phyloP scores from a whole-genome alignment of 2,888 invertebrate species.

The Arenicola marina region DNA sequence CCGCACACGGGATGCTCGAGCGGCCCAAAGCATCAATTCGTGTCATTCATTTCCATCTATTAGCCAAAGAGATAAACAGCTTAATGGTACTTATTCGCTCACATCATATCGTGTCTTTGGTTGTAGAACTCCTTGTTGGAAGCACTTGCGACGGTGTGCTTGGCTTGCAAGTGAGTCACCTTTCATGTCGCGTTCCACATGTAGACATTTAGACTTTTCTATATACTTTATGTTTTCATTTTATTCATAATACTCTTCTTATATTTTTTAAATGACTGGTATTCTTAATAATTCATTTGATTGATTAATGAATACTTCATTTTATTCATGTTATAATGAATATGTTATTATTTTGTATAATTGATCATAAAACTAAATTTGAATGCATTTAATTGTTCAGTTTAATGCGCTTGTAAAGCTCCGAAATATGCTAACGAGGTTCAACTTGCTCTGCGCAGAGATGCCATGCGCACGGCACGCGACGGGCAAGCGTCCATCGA shows the following conservation, averaged over 20 bases:
- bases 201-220: no score
- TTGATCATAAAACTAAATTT: not conserved
- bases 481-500: constrained; percentile 36
- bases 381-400: not conserved
- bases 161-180: constrained; percentile 70
- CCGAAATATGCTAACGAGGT: not conserved
- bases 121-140: constrained; percentile 74
- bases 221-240: not conserved
- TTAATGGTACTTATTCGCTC: no score
- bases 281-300: not conserved
- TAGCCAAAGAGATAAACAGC: no score
- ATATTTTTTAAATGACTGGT: not conserved
- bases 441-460: constrained; percentile 1
- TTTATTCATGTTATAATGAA: not conserved
- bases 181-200: no score
- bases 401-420: no score
- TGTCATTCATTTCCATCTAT: no score
- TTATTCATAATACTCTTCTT: not conserved
- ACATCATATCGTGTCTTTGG: constrained; percentile 2
- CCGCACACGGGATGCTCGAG: no score
- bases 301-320: not conserved
- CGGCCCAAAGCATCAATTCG: no score
- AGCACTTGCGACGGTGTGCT: constrained; percentile 76
- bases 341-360: not conserved
- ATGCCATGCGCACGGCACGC: constrained; percentile 12